Conservation (phyloP, 2,113 vertebrate species). For the Psephotus haematonotus region DNA sequence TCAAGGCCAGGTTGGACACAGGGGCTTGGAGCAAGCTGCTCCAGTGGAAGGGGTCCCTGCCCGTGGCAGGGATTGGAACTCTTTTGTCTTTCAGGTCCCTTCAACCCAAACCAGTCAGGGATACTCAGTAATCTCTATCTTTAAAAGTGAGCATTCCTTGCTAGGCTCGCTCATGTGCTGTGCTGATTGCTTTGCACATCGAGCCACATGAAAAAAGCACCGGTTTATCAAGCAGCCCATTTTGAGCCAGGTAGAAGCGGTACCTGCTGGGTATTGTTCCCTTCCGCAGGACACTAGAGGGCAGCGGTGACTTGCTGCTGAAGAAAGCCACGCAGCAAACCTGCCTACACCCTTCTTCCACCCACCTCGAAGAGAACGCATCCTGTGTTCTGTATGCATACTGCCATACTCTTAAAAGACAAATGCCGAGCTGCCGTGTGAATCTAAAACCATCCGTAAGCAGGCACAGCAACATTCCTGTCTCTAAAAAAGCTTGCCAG, state of each 20-base stretch:
- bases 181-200: background rate
- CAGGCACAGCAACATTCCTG: background rate
- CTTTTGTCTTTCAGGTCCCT: background rate
- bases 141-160: background rate
- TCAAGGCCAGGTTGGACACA: no score
- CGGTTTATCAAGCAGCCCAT: fast-evolving
- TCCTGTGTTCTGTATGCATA: background rate
- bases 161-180: background rate
- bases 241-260: background rate
- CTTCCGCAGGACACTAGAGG: background rate
- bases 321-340: background rate
- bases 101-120: background rate
- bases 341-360: background rate
- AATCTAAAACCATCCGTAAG: background rate
- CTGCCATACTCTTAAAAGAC: background rate
- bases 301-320: background rate
- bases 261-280: background rate
- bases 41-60: background rate
- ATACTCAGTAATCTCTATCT: background rate
- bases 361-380: background rate
- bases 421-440: background rate
- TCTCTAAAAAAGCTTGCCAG: background rate
- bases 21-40: background rate
- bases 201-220: background rate
- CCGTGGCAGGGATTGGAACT: no score